Conservation (phyloP, 2,888 invertebrate species). For the Cynaeus angustus region DNA sequence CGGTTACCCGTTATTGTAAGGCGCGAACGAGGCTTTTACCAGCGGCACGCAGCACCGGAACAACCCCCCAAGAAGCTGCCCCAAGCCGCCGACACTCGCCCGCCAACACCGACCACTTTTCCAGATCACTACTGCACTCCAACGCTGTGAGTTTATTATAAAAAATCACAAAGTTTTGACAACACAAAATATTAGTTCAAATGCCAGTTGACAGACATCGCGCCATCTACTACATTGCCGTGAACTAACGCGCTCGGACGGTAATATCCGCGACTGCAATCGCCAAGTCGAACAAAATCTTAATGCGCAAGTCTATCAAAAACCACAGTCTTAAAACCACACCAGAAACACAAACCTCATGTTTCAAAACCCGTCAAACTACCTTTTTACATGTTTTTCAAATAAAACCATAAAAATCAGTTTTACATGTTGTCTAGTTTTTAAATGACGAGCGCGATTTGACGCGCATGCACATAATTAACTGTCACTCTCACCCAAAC, state of each 20-base stretch:
- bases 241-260: slow-evolving; percentile 5
- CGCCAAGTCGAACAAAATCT: background rate
- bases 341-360: no score
- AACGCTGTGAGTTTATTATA: slow-evolving; percentile 56
- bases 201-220: slow-evolving; percentile 61
- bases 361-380: no score
- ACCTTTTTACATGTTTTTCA: no score
- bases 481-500: background rate
- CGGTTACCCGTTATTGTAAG: slow-evolving; percentile 70
- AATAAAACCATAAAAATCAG: slow-evolving; percentile 3
- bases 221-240: slow-evolving; percentile 62
- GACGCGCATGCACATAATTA: slow-evolving; percentile 1
- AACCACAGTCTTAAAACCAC: no score
- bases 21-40: slow-evolving; percentile 63
- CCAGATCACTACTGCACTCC: slow-evolving; percentile 6
- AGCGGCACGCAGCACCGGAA: slow-evolving; percentile 12
- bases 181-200: slow-evolving; percentile 70
- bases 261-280: slow-evolving; percentile 4
- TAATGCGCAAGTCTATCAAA: background rate
- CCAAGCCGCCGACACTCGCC: slow-evolving; percentile 20
- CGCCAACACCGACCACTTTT: slow-evolving; percentile 18
- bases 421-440: background rate
- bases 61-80: slow-evolving; percentile 20
- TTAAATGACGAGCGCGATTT: slow-evolving; percentile 11
- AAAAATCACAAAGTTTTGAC: slow-evolving; percentile 70